Percentiles rank a stretch among this genome's conserved stretches.
Conservation (phyloP, 2,888 invertebrate species). For the Drosophila borborema region DNA sequence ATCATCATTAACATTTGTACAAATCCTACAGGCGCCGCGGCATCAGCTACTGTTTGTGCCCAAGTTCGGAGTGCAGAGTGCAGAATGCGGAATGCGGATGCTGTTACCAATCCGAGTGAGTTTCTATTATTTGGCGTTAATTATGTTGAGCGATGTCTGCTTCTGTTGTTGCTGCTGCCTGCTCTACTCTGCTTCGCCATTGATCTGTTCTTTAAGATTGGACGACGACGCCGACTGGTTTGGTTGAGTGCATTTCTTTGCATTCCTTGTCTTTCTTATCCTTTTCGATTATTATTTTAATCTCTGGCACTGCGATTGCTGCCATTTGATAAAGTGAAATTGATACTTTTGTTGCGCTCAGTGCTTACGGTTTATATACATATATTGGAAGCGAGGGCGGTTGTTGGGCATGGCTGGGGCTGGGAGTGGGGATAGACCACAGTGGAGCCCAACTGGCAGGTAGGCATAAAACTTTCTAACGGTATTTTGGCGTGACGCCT, state of each 20-base stretch:
- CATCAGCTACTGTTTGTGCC: slow-evolving; percentile 39
- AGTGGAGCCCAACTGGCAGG: slow-evolving; percentile 3
- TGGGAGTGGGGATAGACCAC: neutral
- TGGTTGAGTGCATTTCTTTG: slow-evolving; percentile 62
- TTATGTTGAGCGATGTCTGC: slow-evolving; percentile 51
- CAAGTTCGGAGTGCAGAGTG: neutral
- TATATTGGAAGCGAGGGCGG: neutral
- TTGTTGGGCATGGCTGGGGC: slow-evolving; percentile 63
- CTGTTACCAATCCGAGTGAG: slow-evolving; percentile 21
- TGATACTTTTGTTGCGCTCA: slow-evolving; percentile 61
- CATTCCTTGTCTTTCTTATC: slow-evolving; percentile 45
- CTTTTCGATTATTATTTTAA: slow-evolving; percentile 66
- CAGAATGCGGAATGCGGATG: slow-evolving; percentile 24
- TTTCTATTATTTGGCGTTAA: slow-evolving; percentile 73
- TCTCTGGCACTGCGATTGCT: slow-evolving; percentile 64
- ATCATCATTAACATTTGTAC: slow-evolving; percentile 76
- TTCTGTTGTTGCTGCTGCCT: slow-evolving; percentile 34
- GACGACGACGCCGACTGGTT: slow-evolving; percentile 40
- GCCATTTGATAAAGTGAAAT: slow-evolving; percentile 69
- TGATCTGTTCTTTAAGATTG: slow-evolving; percentile 65
- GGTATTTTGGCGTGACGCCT: slow-evolving; percentile 76
- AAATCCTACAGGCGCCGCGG: slow-evolving; percentile 78
- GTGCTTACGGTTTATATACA: slow-evolving; percentile 6
- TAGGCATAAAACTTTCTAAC: slow-evolving; percentile 68
- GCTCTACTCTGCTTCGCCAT: neutral